A percentile compares a stretch with the other conserved stretches of the same genome.
Conservation (phyloP, 2,888 invertebrate genomes). For the Leptothorax acervorum region DNA sequence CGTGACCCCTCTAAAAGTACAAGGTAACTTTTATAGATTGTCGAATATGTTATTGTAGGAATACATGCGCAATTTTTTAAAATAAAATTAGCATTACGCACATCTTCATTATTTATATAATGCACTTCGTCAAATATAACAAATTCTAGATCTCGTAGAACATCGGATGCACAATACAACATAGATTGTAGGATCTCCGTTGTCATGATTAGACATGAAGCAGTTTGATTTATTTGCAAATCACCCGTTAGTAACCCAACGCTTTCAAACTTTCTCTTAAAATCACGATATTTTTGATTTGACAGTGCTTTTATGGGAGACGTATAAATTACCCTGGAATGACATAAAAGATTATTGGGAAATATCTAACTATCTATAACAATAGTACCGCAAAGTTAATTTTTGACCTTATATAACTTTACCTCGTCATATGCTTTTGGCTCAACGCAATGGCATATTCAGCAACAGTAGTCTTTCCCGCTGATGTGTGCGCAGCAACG, state of each 20-base stretch:
- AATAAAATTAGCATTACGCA: constrained; percentile 80
- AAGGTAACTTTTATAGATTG: neutral
- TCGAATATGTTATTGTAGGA: neutral
- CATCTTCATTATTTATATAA: constrained; percentile 98
- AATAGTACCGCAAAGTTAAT: constrained; percentile 33
- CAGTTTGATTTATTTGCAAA: constrained; percentile 97
- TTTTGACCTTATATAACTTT: constrained; percentile 52
- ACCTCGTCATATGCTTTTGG: constrained; percentile 95
- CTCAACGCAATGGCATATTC: constrained; percentile 99
- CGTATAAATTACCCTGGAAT: constrained; percentile 94
- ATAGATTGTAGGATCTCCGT: constrained; percentile 99
- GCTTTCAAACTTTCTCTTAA: constrained; percentile 96
- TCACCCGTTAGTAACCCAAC: constrained; percentile 98
- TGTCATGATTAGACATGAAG: constrained; percentile 99
- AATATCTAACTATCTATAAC: neutral
- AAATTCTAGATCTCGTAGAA: constrained; percentile 98
- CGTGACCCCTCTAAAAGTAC: constrained; percentile 93
- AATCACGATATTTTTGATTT: constrained; percentile 99
- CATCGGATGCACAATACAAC: constrained; percentile 97
- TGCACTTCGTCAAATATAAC: constrained; percentile 99
- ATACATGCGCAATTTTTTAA: neutral
- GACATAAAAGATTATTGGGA: constrained; percentile 33
- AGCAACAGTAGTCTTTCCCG: constrained; percentile 99
- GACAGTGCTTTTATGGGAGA: constrained; percentile 99
- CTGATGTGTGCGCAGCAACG: constrained; percentile 99